These are phyloP conservation scores for Prinia subflava DNA, from an alignment of 2,113 vertebrate genomes.

Conservation along the genomic window DNA sequence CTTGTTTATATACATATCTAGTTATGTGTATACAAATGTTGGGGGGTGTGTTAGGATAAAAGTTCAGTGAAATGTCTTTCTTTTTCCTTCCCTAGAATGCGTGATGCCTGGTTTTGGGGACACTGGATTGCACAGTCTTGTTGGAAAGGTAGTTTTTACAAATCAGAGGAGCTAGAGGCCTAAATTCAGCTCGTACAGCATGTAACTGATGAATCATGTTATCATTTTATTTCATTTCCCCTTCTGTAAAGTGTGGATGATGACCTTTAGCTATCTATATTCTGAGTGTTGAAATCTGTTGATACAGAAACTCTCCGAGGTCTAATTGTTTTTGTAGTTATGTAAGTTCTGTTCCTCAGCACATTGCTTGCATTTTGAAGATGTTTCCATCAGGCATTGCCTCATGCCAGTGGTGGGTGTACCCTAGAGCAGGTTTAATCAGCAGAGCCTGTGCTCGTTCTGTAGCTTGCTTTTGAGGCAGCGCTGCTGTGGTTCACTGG, in stretches of 20 bases:
- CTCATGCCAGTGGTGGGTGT: not conserved
- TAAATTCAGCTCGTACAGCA: not conserved
- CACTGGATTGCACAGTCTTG: not conserved
- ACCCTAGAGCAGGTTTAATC: not conserved
- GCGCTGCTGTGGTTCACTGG: not conserved
- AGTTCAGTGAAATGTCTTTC: not conserved
- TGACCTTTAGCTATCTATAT: not conserved
- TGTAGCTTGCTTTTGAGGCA: not conserved
- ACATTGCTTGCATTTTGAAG: not conserved
- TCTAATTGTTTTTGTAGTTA: slow-evolving; percentile 12
- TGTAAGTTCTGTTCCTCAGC: not conserved
- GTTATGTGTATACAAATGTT: not conserved
- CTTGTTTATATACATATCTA: not conserved
- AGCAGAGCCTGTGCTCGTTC: not conserved
- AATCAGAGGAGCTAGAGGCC: not conserved
- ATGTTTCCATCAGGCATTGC: not conserved
- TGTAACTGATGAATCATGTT: not conserved
- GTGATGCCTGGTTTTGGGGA: not conserved
- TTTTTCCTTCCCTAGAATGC: not conserved
- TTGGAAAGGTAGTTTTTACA: not conserved
- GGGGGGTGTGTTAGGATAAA: not conserved
- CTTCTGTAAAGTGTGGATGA: not conserved
- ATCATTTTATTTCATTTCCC: not conserved
- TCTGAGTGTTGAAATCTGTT: not conserved
- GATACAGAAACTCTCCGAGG: not conserved